Conservation (phyloP, 2,888 invertebrate genomes). For the Drosophila incognita region DNA sequence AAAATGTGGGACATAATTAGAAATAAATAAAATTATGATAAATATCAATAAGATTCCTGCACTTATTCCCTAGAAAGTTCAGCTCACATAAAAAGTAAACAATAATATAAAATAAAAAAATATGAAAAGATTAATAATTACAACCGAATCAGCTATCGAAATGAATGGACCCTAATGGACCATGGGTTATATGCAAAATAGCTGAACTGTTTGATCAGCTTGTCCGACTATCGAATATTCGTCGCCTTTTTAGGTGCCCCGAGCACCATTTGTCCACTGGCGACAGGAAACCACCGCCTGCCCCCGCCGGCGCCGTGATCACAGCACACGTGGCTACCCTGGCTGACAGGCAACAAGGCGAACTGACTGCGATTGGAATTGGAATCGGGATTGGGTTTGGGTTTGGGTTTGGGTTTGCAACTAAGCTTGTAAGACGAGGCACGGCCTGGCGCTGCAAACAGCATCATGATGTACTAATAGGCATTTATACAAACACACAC, state of each 20-base stretch:
- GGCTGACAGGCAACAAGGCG: slow-evolving; percentile 55
- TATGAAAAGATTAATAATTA: not conserved
- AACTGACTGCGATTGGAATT: slow-evolving; percentile 23
- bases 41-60: not conserved
- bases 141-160: not conserved
- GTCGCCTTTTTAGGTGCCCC: slow-evolving; percentile 58
- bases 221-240: slow-evolving; percentile 74
- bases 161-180: slow-evolving; percentile 17
- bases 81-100: too few species aligned
- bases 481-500: not conserved
- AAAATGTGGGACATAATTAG: not conserved
- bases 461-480: slow-evolving; percentile 42
- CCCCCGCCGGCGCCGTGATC: not conserved
- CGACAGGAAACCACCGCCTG: slow-evolving; percentile 57
- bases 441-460: slow-evolving; percentile 34
- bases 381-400: slow-evolving; percentile 3
- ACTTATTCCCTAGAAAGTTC: not conserved
- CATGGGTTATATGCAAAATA: slow-evolving; percentile 43
- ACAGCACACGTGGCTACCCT: slow-evolving; percentile 61
- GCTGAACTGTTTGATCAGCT: slow-evolving; percentile 64
- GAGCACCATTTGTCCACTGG: slow-evolving; percentile 40
- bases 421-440: slow-evolving; percentile 30
- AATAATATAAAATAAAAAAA: not conserved
- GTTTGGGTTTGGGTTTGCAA: slow-evolving; percentile 8
- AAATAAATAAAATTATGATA: not conserved